Conservation (phyloP, 2,888 invertebrate species). For the Beris morrisii region DNA sequence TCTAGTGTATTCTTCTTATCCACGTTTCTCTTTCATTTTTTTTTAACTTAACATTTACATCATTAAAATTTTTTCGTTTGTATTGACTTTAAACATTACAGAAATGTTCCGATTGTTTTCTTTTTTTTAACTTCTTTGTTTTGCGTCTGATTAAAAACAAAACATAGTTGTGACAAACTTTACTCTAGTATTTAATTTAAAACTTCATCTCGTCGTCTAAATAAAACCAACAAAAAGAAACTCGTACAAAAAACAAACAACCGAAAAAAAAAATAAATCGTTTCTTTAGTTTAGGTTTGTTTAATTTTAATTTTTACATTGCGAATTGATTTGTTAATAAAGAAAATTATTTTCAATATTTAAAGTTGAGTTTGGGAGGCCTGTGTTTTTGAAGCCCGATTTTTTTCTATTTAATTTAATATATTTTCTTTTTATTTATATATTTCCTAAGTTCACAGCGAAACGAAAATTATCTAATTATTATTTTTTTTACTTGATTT, state of each 20-base stretch:
- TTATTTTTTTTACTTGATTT: background rate
- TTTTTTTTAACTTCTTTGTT: background rate
- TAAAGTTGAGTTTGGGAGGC: slow-evolving; percentile 1
- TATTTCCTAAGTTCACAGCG: slow-evolving; percentile 26
- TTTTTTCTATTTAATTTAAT: slow-evolving; percentile 2
- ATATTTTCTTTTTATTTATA: slow-evolving; percentile 5
- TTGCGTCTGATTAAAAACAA: background rate
- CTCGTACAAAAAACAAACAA: background rate
- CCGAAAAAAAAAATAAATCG: slow-evolving; percentile 10
- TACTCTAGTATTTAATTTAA: background rate
- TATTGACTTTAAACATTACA: background rate
- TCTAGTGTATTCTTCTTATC: too few species aligned
- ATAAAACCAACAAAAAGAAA: slow-evolving; percentile 17
- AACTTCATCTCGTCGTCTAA: background rate
- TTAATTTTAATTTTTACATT: slow-evolving; percentile 25
- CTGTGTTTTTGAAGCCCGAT: background rate
- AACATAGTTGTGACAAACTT: background rate
- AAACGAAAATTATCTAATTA: slow-evolving; percentile 19
- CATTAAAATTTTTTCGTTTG: too few species aligned
- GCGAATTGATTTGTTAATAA: slow-evolving; percentile 17
- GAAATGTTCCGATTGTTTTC: background rate
- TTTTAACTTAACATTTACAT: too few species aligned
- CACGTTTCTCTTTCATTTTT: too few species aligned
- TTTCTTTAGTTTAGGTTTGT: slow-evolving; percentile 6
- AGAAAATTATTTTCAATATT: background rate